Conservation (phyloP, 2,888 invertebrate genomes). For the Leptura quadrifasciata region DNA sequence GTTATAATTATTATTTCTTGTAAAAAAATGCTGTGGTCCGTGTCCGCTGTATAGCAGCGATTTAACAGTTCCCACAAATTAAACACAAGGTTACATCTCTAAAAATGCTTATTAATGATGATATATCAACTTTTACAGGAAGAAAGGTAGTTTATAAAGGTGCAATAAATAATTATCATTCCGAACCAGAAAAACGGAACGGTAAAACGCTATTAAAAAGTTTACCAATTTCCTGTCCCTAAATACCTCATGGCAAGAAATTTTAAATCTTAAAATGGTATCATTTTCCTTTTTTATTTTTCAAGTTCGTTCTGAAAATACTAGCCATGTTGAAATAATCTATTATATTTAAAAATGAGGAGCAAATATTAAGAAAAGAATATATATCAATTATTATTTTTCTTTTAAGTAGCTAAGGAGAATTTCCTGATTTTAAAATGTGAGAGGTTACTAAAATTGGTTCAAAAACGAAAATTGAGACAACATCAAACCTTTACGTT, state of each 20-base stretch:
- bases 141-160: constrained; percentile 42
- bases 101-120: constrained; percentile 47
- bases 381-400: too few species aligned
- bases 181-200: constrained; percentile 39
- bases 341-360: too few species aligned
- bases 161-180: constrained; percentile 39
- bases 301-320: background rate
- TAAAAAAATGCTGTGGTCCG: constrained; percentile 29
- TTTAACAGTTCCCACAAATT: constrained; percentile 40
- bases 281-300: background rate
- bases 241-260: background rate
- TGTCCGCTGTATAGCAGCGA: constrained; percentile 35
- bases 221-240: constrained; percentile 40
- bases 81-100: constrained; percentile 36
- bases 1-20: constrained; percentile 28
- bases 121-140: constrained; percentile 47
- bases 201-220: constrained; percentile 35
- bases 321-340: background rate
- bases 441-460: too few species aligned
- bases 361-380: too few species aligned
- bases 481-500: too few species aligned
- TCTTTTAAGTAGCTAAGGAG: too few species aligned
- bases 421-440: too few species aligned
- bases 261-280: background rate
- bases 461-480: too few species aligned